Evolutionary conservation across 2,797 vertebrate genomes (phyloP).

Genomic region (Aquila chrysaetos): DNA sequence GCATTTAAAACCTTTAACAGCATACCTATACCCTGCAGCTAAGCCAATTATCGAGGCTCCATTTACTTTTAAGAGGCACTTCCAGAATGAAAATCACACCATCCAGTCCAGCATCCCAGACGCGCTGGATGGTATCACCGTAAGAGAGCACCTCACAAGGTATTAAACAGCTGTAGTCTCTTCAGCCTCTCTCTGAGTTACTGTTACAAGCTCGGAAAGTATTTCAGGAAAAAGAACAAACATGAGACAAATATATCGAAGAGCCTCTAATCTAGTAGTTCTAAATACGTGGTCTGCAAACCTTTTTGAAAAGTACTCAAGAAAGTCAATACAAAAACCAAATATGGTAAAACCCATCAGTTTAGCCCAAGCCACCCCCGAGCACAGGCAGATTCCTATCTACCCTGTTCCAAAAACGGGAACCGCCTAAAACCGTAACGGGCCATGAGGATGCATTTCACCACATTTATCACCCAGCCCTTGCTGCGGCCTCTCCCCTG

Average conservation of each 20-base stretch:
- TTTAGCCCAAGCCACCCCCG: not conserved
- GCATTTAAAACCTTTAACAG: not conserved
- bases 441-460: rapidly evolving
- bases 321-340: not conserved
- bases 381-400: not conserved
- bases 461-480: rapidly evolving
- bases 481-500: too few relatives aligned
- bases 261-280: not conserved
- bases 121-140: rapidly evolving
- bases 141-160: not conserved
- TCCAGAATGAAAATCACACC: not conserved
- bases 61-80: not conserved
- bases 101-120: not conserved
- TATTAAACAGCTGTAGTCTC: too few relatives aligned
- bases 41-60: not conserved
- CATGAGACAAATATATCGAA: rapidly evolving
- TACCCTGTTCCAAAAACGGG: too few relatives aligned
- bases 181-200: not conserved
- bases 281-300: rapidly evolving
- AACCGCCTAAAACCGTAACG: not conserved
- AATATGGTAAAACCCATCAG: rapidly evolving
- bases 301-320: not conserved
- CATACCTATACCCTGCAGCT: too few relatives aligned
- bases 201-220: not conserved
- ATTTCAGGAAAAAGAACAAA: not conserved